These are phyloP conservation scores for Stichodactyla helianthus DNA, from an alignment of 64 coral and sea anemone species.

Conservation along the genomic window DNA sequence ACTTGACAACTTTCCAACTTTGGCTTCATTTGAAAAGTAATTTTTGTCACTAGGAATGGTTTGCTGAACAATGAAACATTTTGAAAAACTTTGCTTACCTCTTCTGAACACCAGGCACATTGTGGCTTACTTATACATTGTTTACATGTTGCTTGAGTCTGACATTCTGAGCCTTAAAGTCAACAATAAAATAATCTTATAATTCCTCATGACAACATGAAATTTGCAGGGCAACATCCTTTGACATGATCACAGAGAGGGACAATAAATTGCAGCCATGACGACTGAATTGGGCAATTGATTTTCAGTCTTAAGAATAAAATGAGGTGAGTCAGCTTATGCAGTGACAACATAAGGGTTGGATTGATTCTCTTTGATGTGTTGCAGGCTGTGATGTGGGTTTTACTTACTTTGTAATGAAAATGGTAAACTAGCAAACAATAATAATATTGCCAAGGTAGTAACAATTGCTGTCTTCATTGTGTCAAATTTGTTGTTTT, in stretches of 20 bases:
- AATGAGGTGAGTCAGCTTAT: background rate
- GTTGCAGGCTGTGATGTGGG: too few species aligned
- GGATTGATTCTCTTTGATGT: too few species aligned
- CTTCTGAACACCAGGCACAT: constrained; percentile 55
- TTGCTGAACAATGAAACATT: too few species aligned
- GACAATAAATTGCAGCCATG: background rate
- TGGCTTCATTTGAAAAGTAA: too few species aligned
- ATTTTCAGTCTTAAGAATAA: background rate
- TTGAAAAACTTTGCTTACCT: constrained; percentile 18
- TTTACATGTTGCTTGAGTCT: constrained; percentile 27
- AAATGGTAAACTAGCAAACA: background rate
- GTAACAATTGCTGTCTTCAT: background rate
- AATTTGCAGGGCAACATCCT: background rate
- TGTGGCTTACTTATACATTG: constrained; percentile 38
- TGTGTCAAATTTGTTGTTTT: background rate
- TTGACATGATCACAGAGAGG: background rate
- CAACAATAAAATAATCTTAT: background rate
- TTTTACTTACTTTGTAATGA: background rate
- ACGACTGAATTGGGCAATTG: background rate
- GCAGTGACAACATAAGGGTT: too few species aligned
- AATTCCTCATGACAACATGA: background rate
- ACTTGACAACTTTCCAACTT: too few species aligned
- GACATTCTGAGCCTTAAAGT: constrained; percentile 38
- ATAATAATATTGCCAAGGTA: background rate
- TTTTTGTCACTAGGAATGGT: too few species aligned